A percentile compares a stretch with the other conserved stretches of the same genome.
phyloP scores from a whole-genome alignment of 2,797 vertebrate genomes.

The Dermochelys coriacea region DNA sequence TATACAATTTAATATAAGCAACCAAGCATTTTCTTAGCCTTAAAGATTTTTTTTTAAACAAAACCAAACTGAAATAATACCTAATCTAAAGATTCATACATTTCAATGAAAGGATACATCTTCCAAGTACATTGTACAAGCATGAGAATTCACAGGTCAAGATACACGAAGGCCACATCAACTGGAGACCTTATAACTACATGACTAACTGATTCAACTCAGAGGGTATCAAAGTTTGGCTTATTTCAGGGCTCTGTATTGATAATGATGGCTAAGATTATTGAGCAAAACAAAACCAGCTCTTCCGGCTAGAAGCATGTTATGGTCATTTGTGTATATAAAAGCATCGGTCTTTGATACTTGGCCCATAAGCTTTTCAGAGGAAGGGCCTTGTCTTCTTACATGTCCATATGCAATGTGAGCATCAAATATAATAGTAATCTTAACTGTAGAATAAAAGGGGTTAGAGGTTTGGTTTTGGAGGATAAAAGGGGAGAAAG shows the following conservation, averaged over 20 bases:
- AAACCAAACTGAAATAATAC: background rate
- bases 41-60: background rate
- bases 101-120: background rate
- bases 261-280: background rate
- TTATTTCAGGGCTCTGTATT: background rate
- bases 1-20: background rate
- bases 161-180: background rate
- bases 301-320: background rate
- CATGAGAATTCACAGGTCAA: background rate
- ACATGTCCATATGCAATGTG: background rate
- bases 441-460: background rate
- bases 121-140: background rate
- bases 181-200: background rate
- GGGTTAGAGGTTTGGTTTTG: background rate
- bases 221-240: background rate
- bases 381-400: background rate
- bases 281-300: too few species aligned
- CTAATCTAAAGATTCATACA: background rate
- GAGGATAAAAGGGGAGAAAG: background rate
- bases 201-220: background rate
- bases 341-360: too few species aligned
- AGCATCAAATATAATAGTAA: background rate
- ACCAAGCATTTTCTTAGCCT: background rate
- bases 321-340: background rate
- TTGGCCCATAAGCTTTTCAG: background rate